Evolutionary conservation across 2,888 invertebrate genomes (phyloP), one percentile per base, ranked within the genome.

Genomic region (Microplitis manilae): DNA sequence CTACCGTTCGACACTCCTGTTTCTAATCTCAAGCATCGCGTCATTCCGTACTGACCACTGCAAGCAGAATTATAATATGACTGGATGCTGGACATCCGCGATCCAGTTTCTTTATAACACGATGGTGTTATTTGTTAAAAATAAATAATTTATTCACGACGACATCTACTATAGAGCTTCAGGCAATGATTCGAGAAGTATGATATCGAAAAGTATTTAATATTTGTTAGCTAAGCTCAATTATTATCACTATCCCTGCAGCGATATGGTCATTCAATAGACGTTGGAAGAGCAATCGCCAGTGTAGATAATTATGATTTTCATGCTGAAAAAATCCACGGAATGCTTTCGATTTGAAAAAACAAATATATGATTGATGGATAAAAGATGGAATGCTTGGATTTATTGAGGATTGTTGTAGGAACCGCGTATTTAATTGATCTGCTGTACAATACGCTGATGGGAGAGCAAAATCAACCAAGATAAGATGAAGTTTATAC

Each of bases 1-100:
- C 84, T 84, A 83, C 84, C 81, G 83, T 83, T 82, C 83, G 83
- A 82, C 81, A 83, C 82, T 81, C 82, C 83, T 81, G 81, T 83
- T 83, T 83, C 82, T 85, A 84, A 82, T 83, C 84, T 82, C 76
- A 80, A 64, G 69, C 64, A 77, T 77, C 77, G 77, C 77, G 73
- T 77, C 77, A 73, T 74, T 60, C 65, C 68, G 59, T 72, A 50
- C 68, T 39, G 79, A 79, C 81, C 80, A 77, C 74, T 71, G 73
- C 72, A 68, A 69, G 79, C 50, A 62, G 65, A 65, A 60, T 67
- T 41, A 50, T 65, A 41, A 67, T 68, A 50, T 59, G 59, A 17
- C n/a, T 50, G 50, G 50, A 50, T 71, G 41, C 73, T 69, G 67
- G 72, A 72, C 67, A 76, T 65, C 68, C 40, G 20, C 65, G 73